These are phyloP conservation scores for Eciton burchellii DNA, from an alignment of 1,140 invertebrate genomes.

Conservation along the genomic window DNA sequence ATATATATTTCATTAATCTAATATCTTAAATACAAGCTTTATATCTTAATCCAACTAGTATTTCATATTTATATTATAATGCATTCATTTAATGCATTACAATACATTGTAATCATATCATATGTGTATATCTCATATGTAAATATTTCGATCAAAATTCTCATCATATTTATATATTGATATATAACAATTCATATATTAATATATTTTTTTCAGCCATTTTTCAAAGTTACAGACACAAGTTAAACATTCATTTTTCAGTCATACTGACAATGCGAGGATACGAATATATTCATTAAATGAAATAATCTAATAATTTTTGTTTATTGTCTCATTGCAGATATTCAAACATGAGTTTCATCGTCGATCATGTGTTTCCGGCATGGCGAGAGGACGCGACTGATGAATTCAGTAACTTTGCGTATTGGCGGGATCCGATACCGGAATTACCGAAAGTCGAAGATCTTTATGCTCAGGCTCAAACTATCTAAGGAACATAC, in stretches of 20 bases:
- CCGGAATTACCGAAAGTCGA: constrained; percentile 82
- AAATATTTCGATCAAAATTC: constrained; percentile 1
- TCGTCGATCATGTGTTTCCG: constrained; percentile 98
- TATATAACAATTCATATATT: constrained; percentile 5
- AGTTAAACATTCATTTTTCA: constrained; percentile 42
- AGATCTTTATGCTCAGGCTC: constrained; percentile 68
- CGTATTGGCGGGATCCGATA: constrained; percentile 96
- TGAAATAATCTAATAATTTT: background rate
- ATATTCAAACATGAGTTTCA: constrained; percentile 96
- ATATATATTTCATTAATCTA: constrained; percentile 1
- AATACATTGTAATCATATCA: background rate
- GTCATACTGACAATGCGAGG: constrained; percentile 3
- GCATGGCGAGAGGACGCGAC: constrained; percentile 89
- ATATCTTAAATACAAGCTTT: background rate
- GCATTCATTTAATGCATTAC: background rate
- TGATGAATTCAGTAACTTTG: constrained; percentile 95
- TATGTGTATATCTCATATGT: background rate
- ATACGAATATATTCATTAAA: background rate
- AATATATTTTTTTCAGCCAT: constrained; percentile 20
- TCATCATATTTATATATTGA: background rate
- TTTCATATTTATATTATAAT: background rate
- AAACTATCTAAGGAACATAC: constrained; percentile 69
- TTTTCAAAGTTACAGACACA: background rate
- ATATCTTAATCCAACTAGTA: constrained; percentile 11
- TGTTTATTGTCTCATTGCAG: constrained; percentile 86